Evolutionary conservation across 1,140 invertebrate genomes (phyloP).

Genomic region (Drosophila truncata): DNA sequence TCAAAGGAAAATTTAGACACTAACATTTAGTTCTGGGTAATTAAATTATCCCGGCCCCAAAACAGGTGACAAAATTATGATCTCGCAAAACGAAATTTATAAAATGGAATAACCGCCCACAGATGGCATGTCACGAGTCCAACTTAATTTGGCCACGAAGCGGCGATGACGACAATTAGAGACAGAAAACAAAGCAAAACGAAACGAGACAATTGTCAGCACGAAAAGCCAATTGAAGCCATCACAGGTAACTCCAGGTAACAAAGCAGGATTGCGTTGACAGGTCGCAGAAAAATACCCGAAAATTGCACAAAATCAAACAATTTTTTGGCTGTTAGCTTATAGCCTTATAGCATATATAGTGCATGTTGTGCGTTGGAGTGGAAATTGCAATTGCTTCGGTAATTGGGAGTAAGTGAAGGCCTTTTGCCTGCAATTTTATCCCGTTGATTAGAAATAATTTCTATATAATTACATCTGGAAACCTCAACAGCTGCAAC

Average conservation of each 20-base stretch:
- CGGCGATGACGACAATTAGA: conserved; percentile 58
- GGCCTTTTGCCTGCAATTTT: not conserved
- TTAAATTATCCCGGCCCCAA: conserved; percentile 2
- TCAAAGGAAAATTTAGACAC: not conserved
- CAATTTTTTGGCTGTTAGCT: not conserved
- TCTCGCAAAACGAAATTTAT: conserved; percentile 13
- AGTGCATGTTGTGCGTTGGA: not conserved
- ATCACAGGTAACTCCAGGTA: conserved; percentile 45
- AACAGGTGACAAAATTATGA: conserved; percentile 31
- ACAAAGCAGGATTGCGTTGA: conserved; percentile 26
- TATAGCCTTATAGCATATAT: not conserved
- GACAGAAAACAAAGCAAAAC: conserved; percentile 5
- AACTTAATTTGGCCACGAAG: conserved; percentile 53
- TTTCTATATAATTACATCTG: conserved; percentile 42
- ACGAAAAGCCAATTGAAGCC: conserved; percentile 51
- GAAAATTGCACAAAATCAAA: conserved; percentile 38
- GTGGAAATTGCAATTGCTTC: conserved; percentile 8
- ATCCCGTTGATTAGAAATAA: conserved; percentile 41
- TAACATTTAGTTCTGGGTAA: not conserved
- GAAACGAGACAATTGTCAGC: conserved; percentile 45
- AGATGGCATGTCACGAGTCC: conserved; percentile 52
- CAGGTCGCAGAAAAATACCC: conserved; percentile 20
- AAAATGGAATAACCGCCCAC: conserved; percentile 3
- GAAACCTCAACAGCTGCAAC: conserved; percentile 45
- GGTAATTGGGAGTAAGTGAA: conserved; percentile 6